phyloP scores from a whole-genome alignment of 2,888 invertebrate species.

The Branchellion lobata region DNA sequence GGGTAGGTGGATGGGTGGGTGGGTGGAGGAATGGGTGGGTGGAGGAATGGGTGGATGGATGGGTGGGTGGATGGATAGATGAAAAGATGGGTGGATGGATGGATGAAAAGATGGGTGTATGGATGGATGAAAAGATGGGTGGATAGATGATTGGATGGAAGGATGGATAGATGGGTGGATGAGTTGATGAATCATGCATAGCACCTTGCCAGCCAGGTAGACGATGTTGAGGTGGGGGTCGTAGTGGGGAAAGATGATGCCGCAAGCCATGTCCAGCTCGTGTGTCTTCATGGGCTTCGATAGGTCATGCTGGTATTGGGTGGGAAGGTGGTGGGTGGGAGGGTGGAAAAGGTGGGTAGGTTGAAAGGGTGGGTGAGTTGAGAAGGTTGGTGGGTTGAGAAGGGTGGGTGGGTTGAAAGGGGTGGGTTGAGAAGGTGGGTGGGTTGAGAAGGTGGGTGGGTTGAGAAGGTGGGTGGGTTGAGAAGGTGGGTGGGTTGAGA shows the following conservation, averaged over 20 bases:
- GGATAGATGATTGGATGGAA: too few species aligned
- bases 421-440: background rate
- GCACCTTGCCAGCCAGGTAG: slow-evolving; percentile 85
- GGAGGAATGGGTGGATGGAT: too few species aligned
- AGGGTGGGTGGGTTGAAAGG: too few species aligned
- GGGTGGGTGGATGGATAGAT: too few species aligned
- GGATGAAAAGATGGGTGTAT: too few species aligned
- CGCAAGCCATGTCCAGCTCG: slow-evolving; percentile 72
- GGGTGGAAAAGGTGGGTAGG: background rate
- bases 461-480: too few species aligned
- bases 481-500: background rate
- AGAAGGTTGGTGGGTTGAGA: background rate
- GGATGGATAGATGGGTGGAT: too few species aligned
- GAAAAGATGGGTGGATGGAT: too few species aligned
- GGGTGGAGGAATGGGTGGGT: too few species aligned
- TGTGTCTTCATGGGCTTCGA: slow-evolving; percentile 57
- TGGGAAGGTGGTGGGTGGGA: background rate
- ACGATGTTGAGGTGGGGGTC: slow-evolving; percentile 93
- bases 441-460: background rate
- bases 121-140: too few species aligned
- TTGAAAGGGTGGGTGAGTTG: background rate
- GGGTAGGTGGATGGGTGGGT: too few species aligned
- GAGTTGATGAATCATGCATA: background rate
- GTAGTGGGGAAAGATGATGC: slow-evolving; percentile 93
- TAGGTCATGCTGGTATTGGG: slow-evolving; percentile 59